Conservation (phyloP, 2,113 vertebrate species). For the Ailurus styani region DNA sequence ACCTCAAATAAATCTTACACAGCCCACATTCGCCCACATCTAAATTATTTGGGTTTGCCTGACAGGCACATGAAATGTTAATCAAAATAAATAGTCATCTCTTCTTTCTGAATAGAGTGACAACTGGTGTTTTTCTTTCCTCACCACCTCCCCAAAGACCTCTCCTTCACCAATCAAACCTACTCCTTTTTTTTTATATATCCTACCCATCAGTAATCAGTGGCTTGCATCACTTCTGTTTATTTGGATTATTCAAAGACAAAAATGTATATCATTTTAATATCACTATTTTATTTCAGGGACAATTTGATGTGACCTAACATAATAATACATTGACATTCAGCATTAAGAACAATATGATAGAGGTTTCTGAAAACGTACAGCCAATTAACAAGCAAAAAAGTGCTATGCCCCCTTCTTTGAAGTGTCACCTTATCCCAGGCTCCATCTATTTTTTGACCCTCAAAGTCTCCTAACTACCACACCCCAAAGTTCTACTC, state of each 20-base stretch:
- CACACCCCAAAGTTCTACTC: not conserved
- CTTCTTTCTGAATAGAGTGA: slow-evolving; percentile 66
- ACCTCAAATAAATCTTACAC: slow-evolving; percentile 76
- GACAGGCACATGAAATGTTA: slow-evolving; percentile 71
- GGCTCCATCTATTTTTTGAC: not conserved
- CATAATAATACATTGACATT: not conserved
- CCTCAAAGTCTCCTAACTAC: not conserved
- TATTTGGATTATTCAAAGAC: not conserved
- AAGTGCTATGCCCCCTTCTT: not conserved
- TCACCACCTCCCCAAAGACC: not conserved
- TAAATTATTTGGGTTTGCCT: slow-evolving; percentile 81
- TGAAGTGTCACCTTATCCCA: not conserved
- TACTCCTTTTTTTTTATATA: not conserved
- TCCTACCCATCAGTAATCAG: not conserved
- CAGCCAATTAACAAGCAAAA: not conserved
- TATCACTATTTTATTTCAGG: not conserved
- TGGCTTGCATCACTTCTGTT: not conserved
- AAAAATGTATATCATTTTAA: not conserved
- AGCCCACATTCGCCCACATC: slow-evolving; percentile 57
- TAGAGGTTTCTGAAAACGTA: not conserved
- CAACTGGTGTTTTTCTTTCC: slow-evolving; percentile 16
- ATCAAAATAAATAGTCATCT: slow-evolving; percentile 77
- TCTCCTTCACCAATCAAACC: not conserved
- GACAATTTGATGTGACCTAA: not conserved
- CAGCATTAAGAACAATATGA: not conserved